These are phyloP conservation scores for Myzus persicae DNA, from an alignment of 1,140 invertebrate species.

Conservation along the genomic window DNA sequence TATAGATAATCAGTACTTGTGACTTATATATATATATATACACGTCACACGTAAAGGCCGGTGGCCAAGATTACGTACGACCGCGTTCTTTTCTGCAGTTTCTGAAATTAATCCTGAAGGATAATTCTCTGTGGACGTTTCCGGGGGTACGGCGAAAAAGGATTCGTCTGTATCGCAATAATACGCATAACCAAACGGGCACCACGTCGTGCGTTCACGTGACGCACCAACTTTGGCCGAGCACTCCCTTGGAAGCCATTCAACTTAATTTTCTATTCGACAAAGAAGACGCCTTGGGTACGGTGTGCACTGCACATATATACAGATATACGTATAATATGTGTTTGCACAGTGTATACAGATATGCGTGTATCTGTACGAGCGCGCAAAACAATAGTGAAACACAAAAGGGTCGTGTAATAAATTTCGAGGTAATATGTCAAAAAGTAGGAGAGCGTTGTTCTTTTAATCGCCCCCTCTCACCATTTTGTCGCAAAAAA, in stretches of 20 bases:
- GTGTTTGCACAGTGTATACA: background rate
- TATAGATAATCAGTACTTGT: background rate
- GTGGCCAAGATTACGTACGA: background rate
- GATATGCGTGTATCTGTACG: background rate
- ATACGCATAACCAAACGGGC: background rate
- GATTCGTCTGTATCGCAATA: background rate
- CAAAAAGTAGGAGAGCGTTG: conserved; percentile 3
- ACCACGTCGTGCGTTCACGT: background rate
- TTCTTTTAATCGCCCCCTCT: conserved; percentile 21
- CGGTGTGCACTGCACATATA: background rate
- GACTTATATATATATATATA: background rate
- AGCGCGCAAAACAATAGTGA: background rate
- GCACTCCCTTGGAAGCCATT: conserved; percentile 32
- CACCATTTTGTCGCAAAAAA: background rate
- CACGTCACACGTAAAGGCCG: background rate
- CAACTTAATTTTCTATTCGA: conserved; percentile 51
- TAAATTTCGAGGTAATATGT: conserved; percentile 14
- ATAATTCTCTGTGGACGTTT: conserved; percentile 42
- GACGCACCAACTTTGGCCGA: background rate
- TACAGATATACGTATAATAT: background rate
- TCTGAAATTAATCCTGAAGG: conserved; percentile 35
- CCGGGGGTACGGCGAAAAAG: background rate
- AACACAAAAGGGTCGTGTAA: background rate
- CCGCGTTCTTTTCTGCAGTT: background rate
- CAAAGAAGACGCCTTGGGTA: background rate